These are phyloP conservation scores for Rhagophthalmus giganteus DNA, from an alignment of 2,888 invertebrate genomes.

Conservation along the genomic window DNA sequence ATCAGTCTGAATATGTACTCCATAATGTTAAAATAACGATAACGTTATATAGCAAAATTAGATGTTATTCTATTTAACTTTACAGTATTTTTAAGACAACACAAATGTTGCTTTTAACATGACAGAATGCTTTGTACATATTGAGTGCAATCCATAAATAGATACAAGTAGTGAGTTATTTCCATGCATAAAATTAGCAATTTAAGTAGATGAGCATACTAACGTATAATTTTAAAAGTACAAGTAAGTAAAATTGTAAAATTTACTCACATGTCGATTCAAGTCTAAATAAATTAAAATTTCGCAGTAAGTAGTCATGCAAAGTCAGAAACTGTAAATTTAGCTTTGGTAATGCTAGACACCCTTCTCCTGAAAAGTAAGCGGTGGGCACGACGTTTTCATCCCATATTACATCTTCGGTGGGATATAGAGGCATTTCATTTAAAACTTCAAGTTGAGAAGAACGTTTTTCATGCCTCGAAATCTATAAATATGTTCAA, in stretches of 20 bases:
- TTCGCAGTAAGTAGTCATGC: constrained; percentile 95
- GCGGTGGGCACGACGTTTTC: constrained; percentile 98
- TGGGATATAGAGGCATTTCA: constrained; percentile 98
- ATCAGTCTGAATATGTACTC: no score
- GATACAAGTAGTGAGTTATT: no score
- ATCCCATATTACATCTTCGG: constrained; percentile 98
- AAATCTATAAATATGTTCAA: constrained; percentile 59
- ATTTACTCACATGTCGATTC: constrained; percentile 90
- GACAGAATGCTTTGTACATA: neutral
- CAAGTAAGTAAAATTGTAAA: neutral
- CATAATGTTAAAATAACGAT: no score
- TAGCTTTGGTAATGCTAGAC: constrained; percentile 93
- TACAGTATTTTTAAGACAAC: no score
- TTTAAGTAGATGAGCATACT: no score
- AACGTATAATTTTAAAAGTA: constrained; percentile 7
- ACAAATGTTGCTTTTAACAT: no score
- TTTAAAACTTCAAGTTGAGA: constrained; percentile 95
- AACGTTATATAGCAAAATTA: no score
- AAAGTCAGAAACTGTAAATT: constrained; percentile 97
- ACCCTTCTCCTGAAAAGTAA: constrained; percentile 94
- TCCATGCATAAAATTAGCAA: no score
- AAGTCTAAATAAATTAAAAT: constrained; percentile 95
- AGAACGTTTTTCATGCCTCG: constrained; percentile 82
- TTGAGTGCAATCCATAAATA: neutral
- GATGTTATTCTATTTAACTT: no score